These are phyloP conservation scores for Setophaga coronata DNA, from an alignment of 2,113 vertebrate genomes.

Conservation along the genomic window DNA sequence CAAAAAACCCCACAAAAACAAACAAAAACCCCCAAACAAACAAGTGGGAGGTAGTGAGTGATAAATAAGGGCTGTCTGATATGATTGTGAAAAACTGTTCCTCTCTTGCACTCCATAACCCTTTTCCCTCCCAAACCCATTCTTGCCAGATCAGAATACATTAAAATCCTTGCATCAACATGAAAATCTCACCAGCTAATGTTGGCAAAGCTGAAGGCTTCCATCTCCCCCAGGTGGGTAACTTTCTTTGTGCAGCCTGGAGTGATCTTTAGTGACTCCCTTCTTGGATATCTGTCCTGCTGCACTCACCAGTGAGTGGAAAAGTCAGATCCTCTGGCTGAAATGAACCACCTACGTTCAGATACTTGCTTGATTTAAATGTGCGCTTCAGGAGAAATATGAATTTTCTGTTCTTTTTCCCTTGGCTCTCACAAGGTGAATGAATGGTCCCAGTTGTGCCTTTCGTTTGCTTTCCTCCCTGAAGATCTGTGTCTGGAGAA, in stretches of 20 bases:
- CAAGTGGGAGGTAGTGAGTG: background rate
- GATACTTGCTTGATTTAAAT: background rate
- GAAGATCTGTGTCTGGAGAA: background rate
- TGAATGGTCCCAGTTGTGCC: fast-evolving
- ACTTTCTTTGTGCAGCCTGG: background rate
- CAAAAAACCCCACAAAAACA: background rate
- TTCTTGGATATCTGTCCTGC: background rate
- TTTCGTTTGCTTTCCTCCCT: background rate
- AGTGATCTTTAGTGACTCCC: background rate
- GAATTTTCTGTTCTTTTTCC: background rate
- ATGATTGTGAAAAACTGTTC: background rate
- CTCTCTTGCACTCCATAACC: background rate
- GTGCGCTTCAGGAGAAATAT: fast-evolving
- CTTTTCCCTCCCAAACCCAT: background rate
- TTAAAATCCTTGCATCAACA: fast-evolving
- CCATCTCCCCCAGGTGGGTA: background rate
- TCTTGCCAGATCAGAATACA: background rate
- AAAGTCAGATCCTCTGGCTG: background rate
- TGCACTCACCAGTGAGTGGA: fast-evolving
- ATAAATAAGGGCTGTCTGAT: background rate
- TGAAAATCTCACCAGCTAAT: background rate
- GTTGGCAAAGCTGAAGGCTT: background rate
- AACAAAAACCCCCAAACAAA: background rate
- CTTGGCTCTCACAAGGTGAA: background rate
- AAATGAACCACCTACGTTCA: background rate